These are phyloP conservation scores for Cyphomyrmex costatus DNA, from an alignment of 1,140 invertebrate species.

Conservation along the genomic window DNA sequence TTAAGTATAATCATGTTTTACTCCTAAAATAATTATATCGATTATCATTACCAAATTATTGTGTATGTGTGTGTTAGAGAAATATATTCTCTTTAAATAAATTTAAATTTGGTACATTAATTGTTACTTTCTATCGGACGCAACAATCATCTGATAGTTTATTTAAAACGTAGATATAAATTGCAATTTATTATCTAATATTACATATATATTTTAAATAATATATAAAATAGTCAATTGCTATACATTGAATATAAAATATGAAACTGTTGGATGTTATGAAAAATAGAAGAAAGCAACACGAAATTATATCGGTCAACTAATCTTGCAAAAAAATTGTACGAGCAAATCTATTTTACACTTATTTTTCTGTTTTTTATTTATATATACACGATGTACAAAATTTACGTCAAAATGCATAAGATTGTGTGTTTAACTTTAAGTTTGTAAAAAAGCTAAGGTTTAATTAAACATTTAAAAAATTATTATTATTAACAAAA, in stretches of 20 bases:
- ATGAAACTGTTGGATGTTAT: conserved; percentile 46
- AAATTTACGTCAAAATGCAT: background rate
- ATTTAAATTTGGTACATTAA: background rate
- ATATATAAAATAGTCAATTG: too few relatives aligned
- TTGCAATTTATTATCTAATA: conserved; percentile 1
- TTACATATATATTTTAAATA: conserved; percentile 1
- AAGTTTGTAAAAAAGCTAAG: background rate
- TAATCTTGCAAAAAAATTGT: conserved; percentile 35
- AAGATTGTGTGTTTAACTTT: background rate
- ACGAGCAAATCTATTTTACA: background rate
- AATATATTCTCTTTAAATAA: background rate
- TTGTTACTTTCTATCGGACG: conserved; percentile 6
- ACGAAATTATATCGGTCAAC: background rate
- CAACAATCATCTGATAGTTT: background rate
- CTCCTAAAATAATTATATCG: conserved; percentile 17
- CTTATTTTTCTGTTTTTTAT: background rate
- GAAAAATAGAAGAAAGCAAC: conserved; percentile 64
- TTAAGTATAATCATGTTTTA: background rate
- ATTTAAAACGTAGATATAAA: background rate
- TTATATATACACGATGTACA: background rate
- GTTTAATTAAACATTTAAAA: background rate
- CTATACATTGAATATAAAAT: background rate
- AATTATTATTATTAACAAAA: background rate
- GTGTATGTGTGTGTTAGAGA: too few relatives aligned
- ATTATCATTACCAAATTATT: conserved; percentile 1